Evolutionary conservation across 2,797 vertebrate species (phyloP), one percentile per base, ranked within the genome.

Genomic region (Apogon hyalosoma): DNA sequence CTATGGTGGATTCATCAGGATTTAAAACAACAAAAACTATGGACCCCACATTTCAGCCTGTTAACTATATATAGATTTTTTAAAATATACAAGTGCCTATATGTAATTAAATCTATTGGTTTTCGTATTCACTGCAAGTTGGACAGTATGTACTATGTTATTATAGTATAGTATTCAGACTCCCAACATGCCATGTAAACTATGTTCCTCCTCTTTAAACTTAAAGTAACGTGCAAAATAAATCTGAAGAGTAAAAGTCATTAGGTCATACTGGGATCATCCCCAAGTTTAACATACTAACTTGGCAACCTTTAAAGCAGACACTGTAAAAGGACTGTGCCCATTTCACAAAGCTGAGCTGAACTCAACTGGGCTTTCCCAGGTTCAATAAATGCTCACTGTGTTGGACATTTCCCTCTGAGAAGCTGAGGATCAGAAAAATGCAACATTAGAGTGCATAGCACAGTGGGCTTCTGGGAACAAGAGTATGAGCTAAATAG

Each of bases 271-370:
- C 3, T 40, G 21, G 21, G n/a, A 36, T 8, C 7, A 9, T 36
- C 33, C 33, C 33, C 33, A 38, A 43, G 45, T 64, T 61, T 24
- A 67, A 58, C 54, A 85, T 73, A 60, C 67, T 57, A 56, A 60
- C 60, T 49, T 38, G 36, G 53, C 36, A 66, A 66, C 58, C 11
- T 33, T 71, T 52, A 8, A 63, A 73, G 70, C 54, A 70, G 42
- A 82, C 48, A 64, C 51, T 60, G 50, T 19, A 67, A 77, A 69
- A 73, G 66, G 77, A 89, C 88, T 83, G 66, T 87, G 80, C 55
- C 80, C 84, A 87, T 86, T 89, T 84, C 50, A 82, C 77, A 82
- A 67, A 80, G 82, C 87, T 85, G 84, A 87, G 84, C 87, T 82
- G 78, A 87, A 80, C 69, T 73, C 56, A 79, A 67, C 67, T 59